Conservation (phyloP, 2,113 vertebrate genomes). For the Platichthys flesus region DNA sequence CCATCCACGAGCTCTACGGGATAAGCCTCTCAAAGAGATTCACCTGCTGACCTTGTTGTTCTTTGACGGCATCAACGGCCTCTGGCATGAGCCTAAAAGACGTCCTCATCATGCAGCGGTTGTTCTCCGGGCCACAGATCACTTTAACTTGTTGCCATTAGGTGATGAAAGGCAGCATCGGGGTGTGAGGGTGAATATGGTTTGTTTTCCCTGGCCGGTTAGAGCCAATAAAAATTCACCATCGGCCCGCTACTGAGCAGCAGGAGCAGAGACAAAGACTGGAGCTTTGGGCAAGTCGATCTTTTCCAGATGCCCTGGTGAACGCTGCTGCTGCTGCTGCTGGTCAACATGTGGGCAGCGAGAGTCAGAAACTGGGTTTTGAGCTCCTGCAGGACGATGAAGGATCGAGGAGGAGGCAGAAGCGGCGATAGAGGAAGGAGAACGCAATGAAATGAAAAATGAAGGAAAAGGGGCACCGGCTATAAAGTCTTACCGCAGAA, state of each 20-base stretch:
- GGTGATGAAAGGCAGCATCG: constrained; percentile 37
- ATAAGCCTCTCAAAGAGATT: constrained; percentile 12
- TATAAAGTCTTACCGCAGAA: neutral
- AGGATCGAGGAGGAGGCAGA: neutral
- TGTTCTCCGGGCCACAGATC: constrained; percentile 12
- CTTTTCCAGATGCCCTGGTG: constrained; percentile 36
- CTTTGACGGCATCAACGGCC: constrained; percentile 7
- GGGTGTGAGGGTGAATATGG: constrained; percentile 45
- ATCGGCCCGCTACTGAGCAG: constrained; percentile 24
- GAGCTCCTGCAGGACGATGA: constrained; percentile 1
- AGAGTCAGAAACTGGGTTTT: constrained; percentile 19
- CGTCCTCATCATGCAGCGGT: neutral
- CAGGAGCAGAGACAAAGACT: constrained; percentile 14
- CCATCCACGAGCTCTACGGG: neutral
- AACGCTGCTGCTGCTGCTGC: constrained; percentile 18
- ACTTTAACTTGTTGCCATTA: constrained; percentile 18
- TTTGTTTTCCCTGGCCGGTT: constrained; percentile 30
- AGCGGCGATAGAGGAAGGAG: neutral
- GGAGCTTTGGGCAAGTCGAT: constrained; percentile 27
- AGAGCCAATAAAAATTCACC: constrained; percentile 37
- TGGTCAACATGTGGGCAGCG: constrained; percentile 40
- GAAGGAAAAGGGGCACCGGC: neutral
- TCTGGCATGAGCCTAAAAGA: neutral
- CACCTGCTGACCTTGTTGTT: constrained; percentile 17
- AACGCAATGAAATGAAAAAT: neutral